Evolutionary conservation across 2,888 invertebrate species (phyloP), one percentile per base, ranked within the genome.

Genomic region (Cacoxenus indagator): DNA sequence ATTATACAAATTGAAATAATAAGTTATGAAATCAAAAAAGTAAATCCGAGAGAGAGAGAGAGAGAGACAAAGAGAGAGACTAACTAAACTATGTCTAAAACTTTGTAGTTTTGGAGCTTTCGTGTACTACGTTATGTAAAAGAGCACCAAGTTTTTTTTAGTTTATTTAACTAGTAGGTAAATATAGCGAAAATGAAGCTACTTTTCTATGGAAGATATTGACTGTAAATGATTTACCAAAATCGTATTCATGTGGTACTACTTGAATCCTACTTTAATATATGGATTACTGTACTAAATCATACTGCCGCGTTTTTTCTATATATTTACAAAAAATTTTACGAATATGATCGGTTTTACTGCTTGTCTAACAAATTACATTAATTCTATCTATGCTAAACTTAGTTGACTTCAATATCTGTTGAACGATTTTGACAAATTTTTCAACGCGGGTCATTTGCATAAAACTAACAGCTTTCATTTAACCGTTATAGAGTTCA

Each of bases 1-100:
- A 31, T 31, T 59, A 59, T 26, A 31, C 29, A 59, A 59, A 59
- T 59, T 59, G 26, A 31, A 31, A 31, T 11, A 31, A 51, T 2
- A 22, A 19, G 1, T 51, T 9, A 69, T 5, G 45, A 37, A 73
- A 75, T 55, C 31, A 5, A 76, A 74, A 62, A 11, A 54, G 27
- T 70, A 57, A 24, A 61, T 67, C 31, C 67, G 19, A n/a, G 17
- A 22, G 6, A 51, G 51, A 51, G 17, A 19, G 22, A 51, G 51
- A 51, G 19, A 51, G 17, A 48, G 17, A 17, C 17, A 6, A 51
- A 22, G 22, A 51, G 51, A 17, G 51, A 51, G 9, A 37, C 37
- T 37, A 37, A 37, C 37, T 37, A 37, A 37, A 37, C 14, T 31
- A 11, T 37, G 37, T 37, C 37, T 37, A 37, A 37, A 14, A 1